Evolutionary conservation across 2,888 invertebrate species (phyloP).

Genomic region (Eucera pruinosa): DNA sequence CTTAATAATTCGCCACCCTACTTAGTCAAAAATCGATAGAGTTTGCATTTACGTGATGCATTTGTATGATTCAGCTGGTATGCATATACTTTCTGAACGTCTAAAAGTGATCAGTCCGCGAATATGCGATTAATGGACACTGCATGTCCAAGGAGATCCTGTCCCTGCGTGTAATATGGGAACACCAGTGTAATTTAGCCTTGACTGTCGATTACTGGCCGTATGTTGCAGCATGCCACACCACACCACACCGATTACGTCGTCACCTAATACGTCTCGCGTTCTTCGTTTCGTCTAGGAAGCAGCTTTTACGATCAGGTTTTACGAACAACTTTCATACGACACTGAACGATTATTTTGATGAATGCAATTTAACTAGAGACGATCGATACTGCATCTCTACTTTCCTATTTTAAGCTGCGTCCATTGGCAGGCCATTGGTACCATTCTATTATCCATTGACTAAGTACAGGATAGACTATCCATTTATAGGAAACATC

Average conservation of each 20-base stretch:
- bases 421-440: no score
- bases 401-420: neutral
- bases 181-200: conserved; percentile 57
- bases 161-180: conserved; percentile 54
- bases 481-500: no score
- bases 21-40: no score
- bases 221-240: conserved; percentile 8
- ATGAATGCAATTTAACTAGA: neutral
- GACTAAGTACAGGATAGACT: no score
- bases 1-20: no score
- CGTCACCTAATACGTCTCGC: conserved; percentile 4
- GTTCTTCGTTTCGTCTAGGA: conserved; percentile 24
- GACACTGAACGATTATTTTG: conserved; percentile 3
- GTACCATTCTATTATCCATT: no score
- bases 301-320: conserved; percentile 1
- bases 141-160: conserved; percentile 67
- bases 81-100: neutral
- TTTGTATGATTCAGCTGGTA: neutral
- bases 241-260: conserved; percentile 15
- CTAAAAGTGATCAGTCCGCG: conserved; percentile 55
- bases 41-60: no score
- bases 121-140: conserved; percentile 56
- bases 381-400: neutral
- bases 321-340: conserved; percentile 7
- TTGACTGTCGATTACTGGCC: conserved; percentile 58